phyloP scores from a whole-genome alignment of 2,113 vertebrate species.

The Mastomys natalensis region DNA sequence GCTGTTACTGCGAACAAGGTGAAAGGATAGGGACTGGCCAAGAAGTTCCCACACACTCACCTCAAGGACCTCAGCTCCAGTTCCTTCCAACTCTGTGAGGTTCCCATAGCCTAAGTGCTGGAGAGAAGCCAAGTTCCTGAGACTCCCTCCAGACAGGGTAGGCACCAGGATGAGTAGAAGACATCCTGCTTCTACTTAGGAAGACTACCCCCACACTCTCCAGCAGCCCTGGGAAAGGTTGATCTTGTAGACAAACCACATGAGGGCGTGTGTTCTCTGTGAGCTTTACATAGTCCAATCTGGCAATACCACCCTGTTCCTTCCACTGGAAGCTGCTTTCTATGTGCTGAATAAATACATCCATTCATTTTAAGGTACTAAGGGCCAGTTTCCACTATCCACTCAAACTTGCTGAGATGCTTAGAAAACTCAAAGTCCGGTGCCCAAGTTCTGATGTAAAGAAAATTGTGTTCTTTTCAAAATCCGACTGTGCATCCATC shows the following conservation, averaged over 20 bases:
- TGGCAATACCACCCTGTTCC: background rate
- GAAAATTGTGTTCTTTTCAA: background rate
- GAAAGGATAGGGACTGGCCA: background rate
- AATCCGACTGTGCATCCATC: background rate
- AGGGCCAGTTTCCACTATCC: background rate
- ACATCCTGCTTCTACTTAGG: background rate
- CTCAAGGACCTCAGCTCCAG: background rate
- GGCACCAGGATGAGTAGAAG: background rate
- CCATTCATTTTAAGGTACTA: background rate
- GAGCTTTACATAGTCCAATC: background rate
- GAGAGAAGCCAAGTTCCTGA: background rate
- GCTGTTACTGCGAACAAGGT: conserved; percentile 45
- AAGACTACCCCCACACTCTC: background rate
- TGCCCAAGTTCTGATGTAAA: background rate
- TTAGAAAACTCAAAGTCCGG: background rate
- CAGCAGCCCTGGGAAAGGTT: conserved; percentile 4
- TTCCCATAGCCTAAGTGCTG: background rate
- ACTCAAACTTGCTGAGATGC: background rate
- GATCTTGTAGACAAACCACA: background rate
- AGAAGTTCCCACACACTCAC: conserved; percentile 18
- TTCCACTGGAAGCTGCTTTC: background rate
- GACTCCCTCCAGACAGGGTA: background rate
- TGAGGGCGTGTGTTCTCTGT: background rate
- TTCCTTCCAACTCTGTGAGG: conserved; percentile 10
- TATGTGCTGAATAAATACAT: background rate